Evolutionary conservation across 2,113 vertebrate genomes (phyloP).

Genomic region (Lasiurus borealis): DNA sequence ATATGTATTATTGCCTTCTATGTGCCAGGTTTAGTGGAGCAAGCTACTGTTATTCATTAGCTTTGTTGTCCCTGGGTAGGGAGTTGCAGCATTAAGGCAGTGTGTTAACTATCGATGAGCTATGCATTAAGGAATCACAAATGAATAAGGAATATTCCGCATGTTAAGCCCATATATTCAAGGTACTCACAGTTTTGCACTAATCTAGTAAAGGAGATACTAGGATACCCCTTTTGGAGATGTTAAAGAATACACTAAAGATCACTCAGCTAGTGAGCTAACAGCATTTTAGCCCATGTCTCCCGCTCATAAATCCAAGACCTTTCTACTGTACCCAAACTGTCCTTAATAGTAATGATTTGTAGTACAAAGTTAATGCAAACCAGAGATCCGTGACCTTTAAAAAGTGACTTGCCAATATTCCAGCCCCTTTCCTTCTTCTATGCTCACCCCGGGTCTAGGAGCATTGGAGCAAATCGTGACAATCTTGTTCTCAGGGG

Average conservation of each 20-base stretch:
- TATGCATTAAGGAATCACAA: constrained; percentile 11
- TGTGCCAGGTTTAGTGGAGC: not conserved
- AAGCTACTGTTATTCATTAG: not conserved
- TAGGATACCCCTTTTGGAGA: constrained; percentile 26
- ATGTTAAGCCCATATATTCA: not conserved
- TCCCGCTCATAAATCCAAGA: constrained; percentile 50
- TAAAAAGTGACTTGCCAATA: constrained; percentile 60
- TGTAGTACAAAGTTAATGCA: constrained; percentile 10
- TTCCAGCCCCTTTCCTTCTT: constrained; percentile 55
- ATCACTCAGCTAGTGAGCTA: not conserved
- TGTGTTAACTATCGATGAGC: not conserved
- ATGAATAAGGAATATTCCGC: not conserved
- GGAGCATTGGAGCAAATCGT: not conserved
- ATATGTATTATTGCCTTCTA: not conserved
- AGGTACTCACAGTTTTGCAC: not conserved
- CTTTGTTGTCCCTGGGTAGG: constrained; percentile 27
- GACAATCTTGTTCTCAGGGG: not conserved
- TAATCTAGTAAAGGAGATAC: not conserved
- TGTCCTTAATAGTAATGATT: constrained; percentile 59
- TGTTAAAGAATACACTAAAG: not conserved
- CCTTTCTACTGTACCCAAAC: not conserved
- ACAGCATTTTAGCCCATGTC: not conserved
- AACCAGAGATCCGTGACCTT: constrained; percentile 49
- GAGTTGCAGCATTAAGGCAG: not conserved
- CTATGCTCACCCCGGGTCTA: not conserved